Evolutionary conservation across 2,113 vertebrate species (phyloP).

Genomic region (Rostratula benghalensis): DNA sequence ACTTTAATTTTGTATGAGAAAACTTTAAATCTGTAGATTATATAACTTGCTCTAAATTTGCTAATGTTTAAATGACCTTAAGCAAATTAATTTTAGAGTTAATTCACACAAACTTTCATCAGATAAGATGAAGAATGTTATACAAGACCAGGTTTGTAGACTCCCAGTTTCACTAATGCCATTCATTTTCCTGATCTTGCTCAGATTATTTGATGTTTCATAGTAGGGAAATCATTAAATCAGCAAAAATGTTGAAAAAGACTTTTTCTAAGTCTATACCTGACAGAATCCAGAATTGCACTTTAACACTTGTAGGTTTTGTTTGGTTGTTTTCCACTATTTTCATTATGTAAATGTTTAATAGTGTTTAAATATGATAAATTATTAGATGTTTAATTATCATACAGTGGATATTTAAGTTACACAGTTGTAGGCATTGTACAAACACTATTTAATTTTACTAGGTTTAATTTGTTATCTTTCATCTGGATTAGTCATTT

Average conservation of each 20-base stretch:
- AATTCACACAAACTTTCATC: neutral
- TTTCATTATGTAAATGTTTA: neutral
- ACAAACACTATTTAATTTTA: neutral
- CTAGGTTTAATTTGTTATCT: neutral
- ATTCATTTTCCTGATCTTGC: neutral
- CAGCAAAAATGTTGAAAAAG: neutral
- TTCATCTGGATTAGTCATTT: neutral
- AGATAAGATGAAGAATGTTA: neutral
- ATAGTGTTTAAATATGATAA: neutral
- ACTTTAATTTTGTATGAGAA: conserved; percentile 20
- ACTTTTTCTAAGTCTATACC: neutral
- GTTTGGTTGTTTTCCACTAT: neutral
- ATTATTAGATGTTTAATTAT: neutral
- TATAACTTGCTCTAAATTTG: neutral
- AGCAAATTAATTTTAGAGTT: conserved; percentile 1
- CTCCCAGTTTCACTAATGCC: neutral
- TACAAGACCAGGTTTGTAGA: neutral
- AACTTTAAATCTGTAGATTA: neutral
- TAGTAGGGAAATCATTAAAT: neutral
- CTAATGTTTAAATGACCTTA: neutral
- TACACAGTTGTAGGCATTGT: neutral
- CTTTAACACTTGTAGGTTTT: neutral
- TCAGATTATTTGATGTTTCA: neutral
- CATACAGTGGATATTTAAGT: neutral
- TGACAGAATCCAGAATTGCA: neutral